phyloP scores from a whole-genome alignment of 2,113 vertebrate genomes.

The Syngnathoides biaculeatus region DNA sequence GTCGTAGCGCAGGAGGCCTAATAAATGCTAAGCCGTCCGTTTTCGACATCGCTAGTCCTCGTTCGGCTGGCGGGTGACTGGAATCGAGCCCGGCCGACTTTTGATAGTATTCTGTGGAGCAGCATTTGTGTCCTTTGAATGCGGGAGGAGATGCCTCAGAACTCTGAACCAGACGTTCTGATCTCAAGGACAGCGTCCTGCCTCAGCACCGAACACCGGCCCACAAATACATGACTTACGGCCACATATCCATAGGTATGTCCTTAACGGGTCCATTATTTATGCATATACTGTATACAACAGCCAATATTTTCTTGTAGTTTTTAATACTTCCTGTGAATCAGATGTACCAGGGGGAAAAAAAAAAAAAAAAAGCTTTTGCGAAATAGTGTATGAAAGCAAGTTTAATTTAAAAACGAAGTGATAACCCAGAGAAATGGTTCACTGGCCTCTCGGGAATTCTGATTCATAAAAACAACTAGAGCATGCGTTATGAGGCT shows the following conservation, averaged over 20 bases:
- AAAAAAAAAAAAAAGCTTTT: too few relatives aligned
- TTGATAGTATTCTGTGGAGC: too few relatives aligned
- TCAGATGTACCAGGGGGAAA: slow-evolving; percentile 23
- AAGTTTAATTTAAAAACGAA: slow-evolving; percentile 2
- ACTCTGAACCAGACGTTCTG: too few relatives aligned
- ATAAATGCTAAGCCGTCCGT: not conserved
- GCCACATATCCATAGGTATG: too few relatives aligned
- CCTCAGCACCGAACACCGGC: too few relatives aligned
- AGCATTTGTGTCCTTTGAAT: too few relatives aligned
- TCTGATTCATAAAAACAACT: slow-evolving; percentile 31
- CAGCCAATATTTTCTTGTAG: not conserved
- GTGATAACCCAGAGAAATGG: not conserved
- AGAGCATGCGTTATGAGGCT: slow-evolving; percentile 28
- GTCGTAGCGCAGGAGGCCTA: not conserved
- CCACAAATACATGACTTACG: too few relatives aligned
- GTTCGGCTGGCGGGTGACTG: slow-evolving; percentile 28
- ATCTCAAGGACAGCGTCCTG: too few relatives aligned
- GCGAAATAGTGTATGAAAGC: not conserved
- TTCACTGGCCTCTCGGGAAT: slow-evolving; percentile 21
- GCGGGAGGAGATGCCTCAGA: too few relatives aligned
- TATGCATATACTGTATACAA: too few relatives aligned
- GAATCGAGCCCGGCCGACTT: not conserved
- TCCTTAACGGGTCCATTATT: not conserved
- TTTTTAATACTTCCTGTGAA: slow-evolving; percentile 31
- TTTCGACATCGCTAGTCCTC: not conserved